Evolutionary conservation across 2,888 invertebrate genomes (phyloP).

Genomic region (Falcaria lacertinaria): DNA sequence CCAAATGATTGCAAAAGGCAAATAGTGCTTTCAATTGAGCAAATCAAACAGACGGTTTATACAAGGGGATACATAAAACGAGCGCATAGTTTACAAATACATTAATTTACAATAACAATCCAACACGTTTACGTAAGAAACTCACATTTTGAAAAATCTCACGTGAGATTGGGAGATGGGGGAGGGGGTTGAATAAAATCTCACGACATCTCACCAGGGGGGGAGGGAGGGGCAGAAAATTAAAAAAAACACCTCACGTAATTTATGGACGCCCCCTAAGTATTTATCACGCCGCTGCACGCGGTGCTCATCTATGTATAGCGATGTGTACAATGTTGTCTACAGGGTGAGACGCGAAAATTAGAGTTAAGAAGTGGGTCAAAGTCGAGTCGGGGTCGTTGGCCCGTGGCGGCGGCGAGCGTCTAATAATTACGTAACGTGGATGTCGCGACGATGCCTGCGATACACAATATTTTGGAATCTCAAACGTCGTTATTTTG

Average conservation of each 20-base stretch:
- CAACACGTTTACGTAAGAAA: no score
- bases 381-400: conserved; percentile 71
- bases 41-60: conserved; percentile 1
- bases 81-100: conserved; percentile 2
- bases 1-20: neutral
- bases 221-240: no score
- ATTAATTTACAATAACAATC: no score
- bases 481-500: conserved; percentile 22
- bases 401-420: conserved; percentile 47
- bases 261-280: no score
- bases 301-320: conserved; percentile 25
- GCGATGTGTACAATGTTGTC: conserved; percentile 47
- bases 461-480: conserved; percentile 21
- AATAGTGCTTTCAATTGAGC: neutral
- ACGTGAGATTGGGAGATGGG: no score
- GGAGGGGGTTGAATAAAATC: no score
- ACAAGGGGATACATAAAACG: neutral
- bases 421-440: conserved; percentile 71
- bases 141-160: no score
- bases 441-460: conserved; percentile 46
- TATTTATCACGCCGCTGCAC: no score
- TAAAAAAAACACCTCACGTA: no score
- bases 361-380: conserved; percentile 74
- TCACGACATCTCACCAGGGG: no score
- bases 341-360: conserved; percentile 65